Evolutionary conservation across 2,113 vertebrate species (phyloP).

Genomic region (Megatriorchis doriae): DNA sequence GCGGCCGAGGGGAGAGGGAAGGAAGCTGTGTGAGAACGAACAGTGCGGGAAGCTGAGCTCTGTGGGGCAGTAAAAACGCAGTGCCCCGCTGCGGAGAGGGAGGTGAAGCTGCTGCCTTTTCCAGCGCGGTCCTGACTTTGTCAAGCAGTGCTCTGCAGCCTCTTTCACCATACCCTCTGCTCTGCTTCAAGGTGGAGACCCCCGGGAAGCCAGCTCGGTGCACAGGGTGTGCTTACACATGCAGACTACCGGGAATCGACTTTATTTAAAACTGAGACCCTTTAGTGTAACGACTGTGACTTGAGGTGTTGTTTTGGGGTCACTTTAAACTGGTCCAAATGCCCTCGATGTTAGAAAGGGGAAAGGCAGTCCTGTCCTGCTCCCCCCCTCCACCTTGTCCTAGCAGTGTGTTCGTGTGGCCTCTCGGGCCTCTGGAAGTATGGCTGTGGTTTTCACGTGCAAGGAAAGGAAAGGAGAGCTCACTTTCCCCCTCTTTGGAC

Average conservation of each 20-base stretch:
- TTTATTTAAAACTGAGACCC: neutral
- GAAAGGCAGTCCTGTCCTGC: no score
- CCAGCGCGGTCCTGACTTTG: neutral
- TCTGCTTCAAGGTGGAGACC: no score
- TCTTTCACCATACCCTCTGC: fast-evolving
- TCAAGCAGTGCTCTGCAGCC: neutral
- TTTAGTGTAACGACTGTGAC: neutral
- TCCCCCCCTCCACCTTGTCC: neutral
- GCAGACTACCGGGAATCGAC: neutral
- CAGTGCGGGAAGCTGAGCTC: neutral
- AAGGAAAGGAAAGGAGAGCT: neutral
- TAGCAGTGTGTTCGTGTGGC: fast-evolving
- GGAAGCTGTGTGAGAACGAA: neutral
- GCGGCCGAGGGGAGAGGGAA: no score
- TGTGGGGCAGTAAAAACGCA: no score
- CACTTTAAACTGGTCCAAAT: neutral
- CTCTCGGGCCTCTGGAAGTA: no score
- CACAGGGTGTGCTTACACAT: fast-evolving
- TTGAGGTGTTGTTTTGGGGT: neutral
- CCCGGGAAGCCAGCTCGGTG: neutral
- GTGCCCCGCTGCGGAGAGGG: neutral
- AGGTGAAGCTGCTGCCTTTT: no score
- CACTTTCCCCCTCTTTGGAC: fast-evolving
- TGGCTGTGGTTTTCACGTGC: fast-evolving
- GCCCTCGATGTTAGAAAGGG: neutral